Percentiles rank a stretch among this genome's conserved stretches.
These are phyloP conservation scores for Echiichthys vipera DNA, from an alignment of 2,797 vertebrate genomes.

Conservation along the genomic window DNA sequence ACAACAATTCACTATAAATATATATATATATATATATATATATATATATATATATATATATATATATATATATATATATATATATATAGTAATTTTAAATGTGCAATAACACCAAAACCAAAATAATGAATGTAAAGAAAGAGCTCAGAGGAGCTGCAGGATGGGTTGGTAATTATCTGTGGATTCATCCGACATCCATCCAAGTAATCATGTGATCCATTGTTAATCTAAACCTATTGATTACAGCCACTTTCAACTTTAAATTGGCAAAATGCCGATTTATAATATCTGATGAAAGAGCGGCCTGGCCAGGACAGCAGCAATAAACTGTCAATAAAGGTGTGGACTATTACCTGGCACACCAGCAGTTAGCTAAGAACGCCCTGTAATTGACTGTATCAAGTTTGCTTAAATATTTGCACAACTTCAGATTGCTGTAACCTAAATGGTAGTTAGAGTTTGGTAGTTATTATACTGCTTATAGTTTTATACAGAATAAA, in stretches of 20 bases:
- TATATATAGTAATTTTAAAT: no score
- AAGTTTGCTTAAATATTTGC: neutral
- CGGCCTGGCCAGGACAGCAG: neutral
- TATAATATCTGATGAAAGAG: neutral
- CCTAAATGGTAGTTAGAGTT: neutral
- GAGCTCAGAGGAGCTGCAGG: neutral
- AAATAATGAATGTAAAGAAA: neutral
- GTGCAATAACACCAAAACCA: neutral
- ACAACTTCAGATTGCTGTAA: neutral
- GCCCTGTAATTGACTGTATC: neutral
- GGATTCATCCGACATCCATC: neutral
- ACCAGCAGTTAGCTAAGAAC: conserved; percentile 6
- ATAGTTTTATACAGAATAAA: neutral
- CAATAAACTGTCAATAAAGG: conserved; percentile 23
- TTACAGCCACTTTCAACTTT: neutral
- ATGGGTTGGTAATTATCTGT: neutral
- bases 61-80: no score
- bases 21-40: no score
- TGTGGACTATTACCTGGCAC: conserved; percentile 20
- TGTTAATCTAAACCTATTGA: neutral
- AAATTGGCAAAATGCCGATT: neutral
- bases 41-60: no score
- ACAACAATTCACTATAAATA: neutral
- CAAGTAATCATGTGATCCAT: neutral
- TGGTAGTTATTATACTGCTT: neutral